A percentile compares a stretch with the other conserved stretches of the same genome.
phyloP scores from a whole-genome alignment of 2,113 vertebrate genomes.

The Dasypus novemcinctus region DNA sequence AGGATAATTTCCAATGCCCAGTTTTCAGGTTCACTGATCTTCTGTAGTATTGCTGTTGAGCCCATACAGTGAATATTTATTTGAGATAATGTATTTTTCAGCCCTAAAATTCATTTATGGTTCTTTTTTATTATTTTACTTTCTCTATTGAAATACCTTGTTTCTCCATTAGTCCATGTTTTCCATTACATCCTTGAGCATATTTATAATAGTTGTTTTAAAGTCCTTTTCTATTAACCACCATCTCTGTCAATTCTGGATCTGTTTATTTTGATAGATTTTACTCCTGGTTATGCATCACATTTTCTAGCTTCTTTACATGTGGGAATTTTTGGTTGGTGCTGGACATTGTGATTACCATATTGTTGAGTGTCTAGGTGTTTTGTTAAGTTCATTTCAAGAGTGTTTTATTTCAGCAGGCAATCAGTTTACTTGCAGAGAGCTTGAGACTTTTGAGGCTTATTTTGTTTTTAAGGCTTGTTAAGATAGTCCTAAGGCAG shows the following conservation, averaged over 20 bases:
- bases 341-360: neutral
- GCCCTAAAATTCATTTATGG: neutral
- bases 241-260: neutral
- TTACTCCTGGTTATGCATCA: neutral
- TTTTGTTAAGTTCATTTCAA: constrained; percentile 28
- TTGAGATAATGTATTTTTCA: neutral
- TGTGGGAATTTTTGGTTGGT: constrained; percentile 18
- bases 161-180: neutral
- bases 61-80: neutral
- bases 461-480: constrained; percentile 33
- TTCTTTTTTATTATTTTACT: neutral
- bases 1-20: neutral
- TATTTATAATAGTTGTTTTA: constrained; percentile 21
- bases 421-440: constrained; percentile 30
- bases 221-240: constrained; percentile 14
- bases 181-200: neutral
- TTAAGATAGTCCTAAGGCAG: constrained; percentile 7
- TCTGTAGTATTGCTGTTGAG: neutral
- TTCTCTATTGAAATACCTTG: neutral
- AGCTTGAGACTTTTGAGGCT: neutral
- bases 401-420: neutral
- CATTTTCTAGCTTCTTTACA: constrained; percentile 5
- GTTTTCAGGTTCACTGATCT: neutral
- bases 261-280: neutral
- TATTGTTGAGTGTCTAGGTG: neutral